Conservation (phyloP, 2,888 invertebrate genomes). For the Hirudinaria manillensis region DNA sequence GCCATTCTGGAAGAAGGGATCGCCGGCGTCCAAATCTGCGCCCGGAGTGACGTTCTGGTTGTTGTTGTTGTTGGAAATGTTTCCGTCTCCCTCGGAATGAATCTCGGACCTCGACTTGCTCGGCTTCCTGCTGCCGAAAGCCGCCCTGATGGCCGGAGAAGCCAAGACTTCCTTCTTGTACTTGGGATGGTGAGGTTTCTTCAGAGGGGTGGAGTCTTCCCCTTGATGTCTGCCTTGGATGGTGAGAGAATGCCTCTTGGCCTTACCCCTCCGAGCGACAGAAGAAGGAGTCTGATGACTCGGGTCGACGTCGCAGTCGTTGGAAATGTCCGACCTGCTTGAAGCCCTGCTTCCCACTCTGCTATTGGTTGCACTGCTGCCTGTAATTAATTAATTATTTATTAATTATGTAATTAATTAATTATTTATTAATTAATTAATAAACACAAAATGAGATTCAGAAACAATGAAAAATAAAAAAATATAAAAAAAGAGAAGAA, state of each 20-base stretch:
- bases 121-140: constrained; percentile 16
- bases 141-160: constrained; percentile 27
- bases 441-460: neutral
- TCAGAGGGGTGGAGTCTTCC: constrained; percentile 2
- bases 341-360: constrained; percentile 7
- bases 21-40: constrained; percentile 3
- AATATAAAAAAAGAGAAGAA: neutral
- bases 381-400: neutral
- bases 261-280: neutral
- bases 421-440: neutral
- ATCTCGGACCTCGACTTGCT: neutral
- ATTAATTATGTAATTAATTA: neutral
- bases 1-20: neutral
- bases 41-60: neutral
- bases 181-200: constrained; percentile 17
- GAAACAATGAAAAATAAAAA: neutral
- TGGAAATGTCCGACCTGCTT: neutral
- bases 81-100: constrained; percentile 1
- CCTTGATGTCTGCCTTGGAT: neutral
- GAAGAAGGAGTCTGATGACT: neutral
- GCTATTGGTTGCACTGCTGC: constrained; percentile 8
- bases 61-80: constrained; percentile 16
- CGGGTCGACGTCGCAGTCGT: neutral
- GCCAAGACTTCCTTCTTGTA: constrained; percentile 17
- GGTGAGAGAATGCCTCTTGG: neutral